Evolutionary conservation across 2,113 vertebrate species (phyloP).

Genomic region (Trinectes maculatus): DNA sequence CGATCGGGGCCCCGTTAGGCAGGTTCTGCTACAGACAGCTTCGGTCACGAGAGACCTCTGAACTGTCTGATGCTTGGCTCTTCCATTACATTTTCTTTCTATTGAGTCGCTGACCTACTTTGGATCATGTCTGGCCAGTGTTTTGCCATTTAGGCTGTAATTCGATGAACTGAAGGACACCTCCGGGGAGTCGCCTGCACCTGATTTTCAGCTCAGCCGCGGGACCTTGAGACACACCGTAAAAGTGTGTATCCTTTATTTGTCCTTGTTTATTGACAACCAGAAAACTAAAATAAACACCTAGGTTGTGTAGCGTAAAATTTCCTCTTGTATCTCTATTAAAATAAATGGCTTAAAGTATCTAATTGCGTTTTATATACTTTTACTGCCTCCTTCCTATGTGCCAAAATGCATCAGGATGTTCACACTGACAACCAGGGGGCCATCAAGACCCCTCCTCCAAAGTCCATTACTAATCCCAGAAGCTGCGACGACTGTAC

Average conservation of each 20-base stretch:
- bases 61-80: conserved; percentile 37
- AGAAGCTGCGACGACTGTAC: conserved; percentile 61
- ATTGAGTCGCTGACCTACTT: conserved; percentile 38
- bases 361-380: not conserved
- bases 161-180: conserved; percentile 25
- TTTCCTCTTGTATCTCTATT: not conserved
- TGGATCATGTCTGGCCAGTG: conserved; percentile 39
- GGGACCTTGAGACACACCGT: conserved; percentile 21
- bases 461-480: conserved; percentile 60
- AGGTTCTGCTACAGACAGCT: conserved; percentile 45
- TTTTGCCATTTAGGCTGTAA: conserved; percentile 37
- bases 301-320: not conserved
- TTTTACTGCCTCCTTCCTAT: not conserved
- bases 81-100: conserved; percentile 29
- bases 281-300: not conserved
- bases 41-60: conserved; percentile 52
- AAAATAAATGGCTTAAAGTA: not conserved
- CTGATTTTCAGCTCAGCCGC: conserved; percentile 5
- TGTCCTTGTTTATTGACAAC: conserved; percentile 14
- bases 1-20: conserved; percentile 50
- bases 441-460: conserved; percentile 19
- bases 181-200: conserved; percentile 23
- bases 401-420: conserved; percentile 19
- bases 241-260: conserved; percentile 17
- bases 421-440: conserved; percentile 24